Evolutionary conservation across 2,113 vertebrate species (phyloP), one percentile per base, ranked within the genome.

Genomic region (Nematolebias whitei): DNA sequence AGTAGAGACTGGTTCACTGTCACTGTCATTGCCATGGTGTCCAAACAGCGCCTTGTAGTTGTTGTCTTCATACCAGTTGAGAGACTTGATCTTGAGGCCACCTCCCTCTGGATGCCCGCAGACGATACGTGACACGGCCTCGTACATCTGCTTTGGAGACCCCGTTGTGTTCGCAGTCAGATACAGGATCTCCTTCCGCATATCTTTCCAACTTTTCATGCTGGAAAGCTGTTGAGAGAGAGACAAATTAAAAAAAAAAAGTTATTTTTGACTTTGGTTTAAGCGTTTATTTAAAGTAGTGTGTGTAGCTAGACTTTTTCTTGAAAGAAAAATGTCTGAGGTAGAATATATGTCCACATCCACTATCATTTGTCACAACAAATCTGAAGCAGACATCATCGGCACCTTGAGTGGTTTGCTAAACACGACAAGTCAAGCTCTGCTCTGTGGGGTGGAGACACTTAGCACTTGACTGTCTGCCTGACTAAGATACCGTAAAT

Each of bases 61-160:
- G 78, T 96, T 94, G 88, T 99, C 98, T 76, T 99, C 98, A 0
- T 98, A 98, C 96, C 97, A 99, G 89, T 99, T 99, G 65, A 99
- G 95, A 15, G 98, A 99, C 80, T 99, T 98, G 83, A 99, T 98
- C 92, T 98, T 98, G 51, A 98, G 93, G 0, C 97, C 97, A 11
- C 98, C 98, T 0, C 96, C 96, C 74, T 99, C 97, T 0, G 98
- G 98, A 50, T 99, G 96, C 2, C 98, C 98, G 0, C 98, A 99
- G 43, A 98, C 93, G 0, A 99, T 98, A 24, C 98, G 95, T 0
- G 96, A 98, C 79, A 99, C 96, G 0, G 97, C 96, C 87, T 99
- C 95, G 84, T 98, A 99, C 78, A 98, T 93, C 75, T 95, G 93
- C 0, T 93, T 92, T 38, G 97, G 95, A 1, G 96, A 96, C 68